These are phyloP conservation scores for Tetragonisca angustula DNA, from an alignment of 2,888 invertebrate genomes.

Conservation along the genomic window DNA sequence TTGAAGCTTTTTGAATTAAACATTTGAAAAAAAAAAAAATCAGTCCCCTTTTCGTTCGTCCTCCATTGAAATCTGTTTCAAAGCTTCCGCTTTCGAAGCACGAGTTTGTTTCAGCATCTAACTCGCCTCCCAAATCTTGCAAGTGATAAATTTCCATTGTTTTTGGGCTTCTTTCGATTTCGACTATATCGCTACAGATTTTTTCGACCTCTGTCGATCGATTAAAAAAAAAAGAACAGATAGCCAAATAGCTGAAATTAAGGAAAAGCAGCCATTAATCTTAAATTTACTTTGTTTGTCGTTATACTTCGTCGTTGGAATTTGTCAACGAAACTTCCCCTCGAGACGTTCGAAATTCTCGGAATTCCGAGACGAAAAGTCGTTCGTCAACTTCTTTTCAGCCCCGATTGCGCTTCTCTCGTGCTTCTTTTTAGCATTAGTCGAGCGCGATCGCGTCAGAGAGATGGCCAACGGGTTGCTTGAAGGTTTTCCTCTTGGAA, in stretches of 20 bases:
- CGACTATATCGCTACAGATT: too few species aligned
- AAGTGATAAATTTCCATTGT: too few species aligned
- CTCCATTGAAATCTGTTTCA: not conserved
- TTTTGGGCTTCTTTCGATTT: too few species aligned
- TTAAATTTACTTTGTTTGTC: too few species aligned
- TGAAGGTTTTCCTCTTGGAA: conserved; percentile 43
- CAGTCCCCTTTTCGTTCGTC: too few species aligned
- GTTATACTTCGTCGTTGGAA: too few species aligned
- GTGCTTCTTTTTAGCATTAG: too few species aligned
- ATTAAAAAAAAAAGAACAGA: too few species aligned
- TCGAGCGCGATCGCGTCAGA: not conserved
- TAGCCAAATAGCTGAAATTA: too few species aligned
- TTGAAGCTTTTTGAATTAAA: not conserved
- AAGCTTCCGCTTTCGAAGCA: not conserved
- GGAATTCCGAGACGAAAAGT: not conserved
- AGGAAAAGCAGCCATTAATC: too few species aligned
- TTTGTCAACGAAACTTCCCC: not conserved
- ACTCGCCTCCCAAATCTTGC: not conserved
- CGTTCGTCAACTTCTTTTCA: not conserved
- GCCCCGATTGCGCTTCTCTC: not conserved
- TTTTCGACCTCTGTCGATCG: too few species aligned
- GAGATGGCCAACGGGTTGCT: conserved; percentile 13
- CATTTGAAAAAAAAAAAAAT: not conserved
- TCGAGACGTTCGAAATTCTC: not conserved
- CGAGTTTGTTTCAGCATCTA: not conserved